Evolutionary conservation across 2,113 vertebrate species (phyloP).

Genomic region (Cyphomyrus plagiostoma): DNA sequence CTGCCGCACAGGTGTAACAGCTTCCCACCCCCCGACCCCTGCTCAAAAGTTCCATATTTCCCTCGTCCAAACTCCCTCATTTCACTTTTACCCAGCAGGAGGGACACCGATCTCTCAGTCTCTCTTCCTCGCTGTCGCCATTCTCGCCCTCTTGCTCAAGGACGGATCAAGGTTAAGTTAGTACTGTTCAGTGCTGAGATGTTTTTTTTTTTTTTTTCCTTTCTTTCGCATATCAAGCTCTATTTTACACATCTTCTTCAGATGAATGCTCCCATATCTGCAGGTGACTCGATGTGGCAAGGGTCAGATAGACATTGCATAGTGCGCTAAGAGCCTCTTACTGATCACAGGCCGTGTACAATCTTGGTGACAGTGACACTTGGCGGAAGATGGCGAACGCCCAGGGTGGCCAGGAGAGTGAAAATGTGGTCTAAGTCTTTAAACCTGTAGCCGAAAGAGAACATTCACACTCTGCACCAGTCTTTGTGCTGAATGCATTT

Average conservation of each 20-base stretch:
- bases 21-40: conserved; percentile 38
- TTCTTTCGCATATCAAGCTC: conserved; percentile 1
- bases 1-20: conserved; percentile 44
- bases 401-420: neutral
- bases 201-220: neutral
- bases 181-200: neutral
- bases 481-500: neutral
- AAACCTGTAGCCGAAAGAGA: neutral
- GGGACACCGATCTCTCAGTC: conserved; percentile 42
- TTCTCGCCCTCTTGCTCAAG: conserved; percentile 42
- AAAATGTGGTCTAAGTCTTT: neutral
- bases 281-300: neutral
- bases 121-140: conserved; percentile 27
- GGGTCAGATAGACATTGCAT: neutral
- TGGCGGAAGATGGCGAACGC: neutral
- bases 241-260: neutral
- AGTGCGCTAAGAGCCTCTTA: neutral
- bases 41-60: conserved; percentile 25
- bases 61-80: neutral
- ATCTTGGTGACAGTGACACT: conserved; percentile 9
- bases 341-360: conserved; percentile 18
- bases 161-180: conserved; percentile 41
- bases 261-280: neutral
- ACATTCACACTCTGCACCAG: neutral
- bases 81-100: conserved; percentile 41